Percentiles rank a stretch among this genome's conserved stretches.
Conservation (phyloP, 1,140 invertebrate species). For the Micrasema minimum region DNA sequence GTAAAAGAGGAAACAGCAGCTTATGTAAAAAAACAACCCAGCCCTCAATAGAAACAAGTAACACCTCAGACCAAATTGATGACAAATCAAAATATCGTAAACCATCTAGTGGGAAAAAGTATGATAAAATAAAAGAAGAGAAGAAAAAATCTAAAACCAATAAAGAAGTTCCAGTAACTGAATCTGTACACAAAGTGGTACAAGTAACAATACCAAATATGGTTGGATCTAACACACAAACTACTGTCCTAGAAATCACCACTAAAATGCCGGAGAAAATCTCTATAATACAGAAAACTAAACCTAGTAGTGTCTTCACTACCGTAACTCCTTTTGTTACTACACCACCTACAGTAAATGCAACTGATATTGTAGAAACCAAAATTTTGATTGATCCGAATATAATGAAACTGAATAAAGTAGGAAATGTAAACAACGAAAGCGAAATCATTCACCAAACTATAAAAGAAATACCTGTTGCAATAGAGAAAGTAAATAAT, state of each 20-base stretch:
- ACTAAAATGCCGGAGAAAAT: constrained; percentile 56
- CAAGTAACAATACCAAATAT: constrained; percentile 59
- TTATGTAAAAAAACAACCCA: not conserved
- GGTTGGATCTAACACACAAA: constrained; percentile 52
- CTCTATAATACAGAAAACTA: constrained; percentile 1
- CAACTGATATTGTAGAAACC: constrained; percentile 3
- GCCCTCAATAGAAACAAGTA: not conserved
- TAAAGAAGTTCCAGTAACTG: constrained; percentile 49
- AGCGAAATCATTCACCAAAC: constrained; percentile 43
- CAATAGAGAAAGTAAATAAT: not conserved
- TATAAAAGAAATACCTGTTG: constrained; percentile 1
- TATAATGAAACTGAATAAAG: constrained; percentile 48
- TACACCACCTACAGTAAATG: not conserved
- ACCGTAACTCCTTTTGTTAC: constrained; percentile 4
- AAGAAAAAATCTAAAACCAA: constrained; percentile 52
- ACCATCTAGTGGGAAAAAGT: constrained; percentile 50
- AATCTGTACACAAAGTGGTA: constrained; percentile 59
- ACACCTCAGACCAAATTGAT: not conserved
- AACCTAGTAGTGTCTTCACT: constrained; percentile 19
- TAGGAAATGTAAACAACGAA: constrained; percentile 44
- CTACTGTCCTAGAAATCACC: constrained; percentile 58
- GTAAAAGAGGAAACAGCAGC: no score
- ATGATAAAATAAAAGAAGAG: constrained; percentile 51
- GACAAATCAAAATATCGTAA: constrained; percentile 49
- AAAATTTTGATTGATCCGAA: constrained; percentile 51